Evolutionary conservation across 2,113 vertebrate species (phyloP).

Genomic region (Lepisosteus osseus): DNA sequence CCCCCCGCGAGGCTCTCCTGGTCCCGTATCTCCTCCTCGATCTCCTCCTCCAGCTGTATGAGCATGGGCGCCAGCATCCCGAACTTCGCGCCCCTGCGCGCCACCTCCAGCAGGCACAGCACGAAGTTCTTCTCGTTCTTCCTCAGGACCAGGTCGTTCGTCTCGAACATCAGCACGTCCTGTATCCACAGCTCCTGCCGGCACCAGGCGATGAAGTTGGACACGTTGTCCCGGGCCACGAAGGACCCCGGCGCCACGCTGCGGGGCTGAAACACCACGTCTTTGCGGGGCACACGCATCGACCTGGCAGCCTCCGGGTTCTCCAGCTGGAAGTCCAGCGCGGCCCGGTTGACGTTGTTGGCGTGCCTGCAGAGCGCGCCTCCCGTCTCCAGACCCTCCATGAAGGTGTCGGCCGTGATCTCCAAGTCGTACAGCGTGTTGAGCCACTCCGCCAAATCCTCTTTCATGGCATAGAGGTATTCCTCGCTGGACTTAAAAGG

Average conservation of each 20-base stretch:
- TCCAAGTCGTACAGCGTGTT: slow-evolving; percentile 82
- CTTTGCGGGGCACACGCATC: slow-evolving; percentile 68
- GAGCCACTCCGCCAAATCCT: slow-evolving; percentile 94
- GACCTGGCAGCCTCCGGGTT: slow-evolving; percentile 60
- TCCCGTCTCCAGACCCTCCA: slow-evolving; percentile 84
- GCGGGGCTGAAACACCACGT: slow-evolving; percentile 82
- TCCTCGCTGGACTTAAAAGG: slow-evolving; percentile 84
- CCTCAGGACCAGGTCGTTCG: slow-evolving; percentile 89
- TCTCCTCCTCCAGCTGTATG: slow-evolving; percentile 96
- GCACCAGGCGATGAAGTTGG: slow-evolving; percentile 96
- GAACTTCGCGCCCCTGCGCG: slow-evolving; percentile 84
- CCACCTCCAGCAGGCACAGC: slow-evolving; percentile 91
- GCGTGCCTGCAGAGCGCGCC: slow-evolving; percentile 84
- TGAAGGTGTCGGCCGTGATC: slow-evolving; percentile 75
- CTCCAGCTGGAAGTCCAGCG: slow-evolving; percentile 66
- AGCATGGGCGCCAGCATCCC: slow-evolving; percentile 94
- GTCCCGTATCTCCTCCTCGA: slow-evolving; percentile 86
- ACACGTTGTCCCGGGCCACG: slow-evolving; percentile 87
- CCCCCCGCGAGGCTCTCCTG: slow-evolving; percentile 54
- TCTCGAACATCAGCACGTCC: slow-evolving; percentile 97
- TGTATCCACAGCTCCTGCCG: slow-evolving; percentile 86
- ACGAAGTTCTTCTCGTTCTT: slow-evolving; percentile 96
- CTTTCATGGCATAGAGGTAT: slow-evolving; percentile 96
- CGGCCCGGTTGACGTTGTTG: slow-evolving; percentile 81
- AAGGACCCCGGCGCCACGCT: slow-evolving; percentile 83